Evolutionary conservation across 2,113 vertebrate species (phyloP).

Genomic region (Alexandromys fortis): DNA sequence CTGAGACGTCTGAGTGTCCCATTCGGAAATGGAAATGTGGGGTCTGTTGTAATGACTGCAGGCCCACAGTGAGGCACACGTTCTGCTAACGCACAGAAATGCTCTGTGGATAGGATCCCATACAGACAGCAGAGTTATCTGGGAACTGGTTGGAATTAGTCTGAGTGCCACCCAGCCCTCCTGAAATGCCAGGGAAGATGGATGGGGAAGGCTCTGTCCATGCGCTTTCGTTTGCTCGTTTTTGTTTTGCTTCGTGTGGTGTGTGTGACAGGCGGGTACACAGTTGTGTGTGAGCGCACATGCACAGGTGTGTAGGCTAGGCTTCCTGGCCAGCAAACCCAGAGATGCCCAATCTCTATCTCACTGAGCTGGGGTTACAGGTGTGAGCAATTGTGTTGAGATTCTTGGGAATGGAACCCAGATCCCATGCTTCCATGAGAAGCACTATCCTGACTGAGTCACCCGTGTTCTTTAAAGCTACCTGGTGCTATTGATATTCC

Average conservation of each 20-base stretch:
- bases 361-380: neutral
- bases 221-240: neutral
- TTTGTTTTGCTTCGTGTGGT: neutral
- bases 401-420: neutral
- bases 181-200: accelerated
- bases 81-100: neutral
- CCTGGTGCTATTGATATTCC: accelerated
- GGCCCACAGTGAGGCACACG: accelerated
- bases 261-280: neutral
- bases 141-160: neutral
- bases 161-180: neutral
- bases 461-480: accelerated
- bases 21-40: neutral
- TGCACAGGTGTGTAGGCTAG: too few relatives aligned
- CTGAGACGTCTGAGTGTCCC: too few relatives aligned
- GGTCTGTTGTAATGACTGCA: neutral
- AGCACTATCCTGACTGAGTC: neutral
- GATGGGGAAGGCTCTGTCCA: neutral
- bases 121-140: accelerated
- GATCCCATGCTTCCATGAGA: neutral
- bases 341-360: neutral
- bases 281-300: neutral
- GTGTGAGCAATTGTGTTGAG: neutral
- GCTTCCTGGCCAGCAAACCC: neutral
- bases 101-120: neutral